Percentiles rank a stretch among this genome's conserved stretches.
Conservation (phyloP, 1,140 invertebrate genomes). For the Caerostris extrusa region DNA sequence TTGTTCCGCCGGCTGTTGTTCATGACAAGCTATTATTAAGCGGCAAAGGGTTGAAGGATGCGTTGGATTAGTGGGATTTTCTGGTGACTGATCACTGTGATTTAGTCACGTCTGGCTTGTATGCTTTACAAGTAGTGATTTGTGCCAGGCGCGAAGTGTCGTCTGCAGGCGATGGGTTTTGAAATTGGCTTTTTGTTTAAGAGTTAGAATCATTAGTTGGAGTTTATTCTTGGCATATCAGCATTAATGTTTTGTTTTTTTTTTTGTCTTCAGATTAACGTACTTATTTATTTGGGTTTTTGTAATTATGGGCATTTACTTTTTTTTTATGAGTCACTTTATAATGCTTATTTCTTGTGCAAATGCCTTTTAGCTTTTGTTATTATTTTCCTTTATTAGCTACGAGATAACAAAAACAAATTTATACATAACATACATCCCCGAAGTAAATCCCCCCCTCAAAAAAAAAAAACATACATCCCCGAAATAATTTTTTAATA, state of each 20-base stretch:
- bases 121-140: not conserved
- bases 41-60: not conserved
- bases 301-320: no score
- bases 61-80: slow-evolving; percentile 3
- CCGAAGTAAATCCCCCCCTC: no score
- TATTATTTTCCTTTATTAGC: no score
- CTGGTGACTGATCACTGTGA: not conserved
- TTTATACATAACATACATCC: no score
- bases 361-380: no score
- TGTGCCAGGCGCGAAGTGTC: not conserved
- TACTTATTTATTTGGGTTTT: not conserved
- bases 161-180: not conserved
- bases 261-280: not conserved
- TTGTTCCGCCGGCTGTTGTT: not conserved
- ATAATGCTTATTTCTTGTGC: no score
- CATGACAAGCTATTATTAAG: not conserved
- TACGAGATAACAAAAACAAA: no score
- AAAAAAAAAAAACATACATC: no score
- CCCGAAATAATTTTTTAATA: no score
- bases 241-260: not conserved
- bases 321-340: no score
- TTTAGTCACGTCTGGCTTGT: not conserved
- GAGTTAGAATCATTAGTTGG: not conserved
- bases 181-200: not conserved
- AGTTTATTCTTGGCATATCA: not conserved